Base-by-base conservation (phyloP, 1,140 invertebrate genomes). In the Drosophila eugracilis region DNA sequence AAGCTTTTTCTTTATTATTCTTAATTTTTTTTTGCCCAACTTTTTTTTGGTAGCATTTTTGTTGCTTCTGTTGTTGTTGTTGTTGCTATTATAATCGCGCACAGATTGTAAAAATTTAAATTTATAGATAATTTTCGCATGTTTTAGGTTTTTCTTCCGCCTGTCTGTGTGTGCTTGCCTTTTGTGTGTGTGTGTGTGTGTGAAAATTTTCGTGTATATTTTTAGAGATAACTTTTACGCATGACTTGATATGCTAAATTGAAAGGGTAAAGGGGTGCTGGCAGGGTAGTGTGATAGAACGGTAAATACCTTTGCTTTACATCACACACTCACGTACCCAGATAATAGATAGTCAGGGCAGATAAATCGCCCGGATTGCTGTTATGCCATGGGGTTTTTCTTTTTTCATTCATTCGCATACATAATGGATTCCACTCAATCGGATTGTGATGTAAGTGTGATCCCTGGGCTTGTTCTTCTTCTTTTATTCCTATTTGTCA, bases 111-210 rank as follows among this genome's bases (percentile, higher is more conserved):
- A 86, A 85, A 86, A 81, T 86, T 86, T 88, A 81, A 88, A 86
- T 88, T 86, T 86, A 88, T 86, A 86, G 81, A 86, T 86, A 81
- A 86, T 86, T 86, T 85, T 86, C 81, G 81, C 81, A 85, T 86
- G 77, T 86, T 86, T 85, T 86, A 74, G 76, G 60, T 76, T 55
- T 78, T 84, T 78, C 36, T 36, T 78, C 34, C 39, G n/a, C 32
- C 47, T 32, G 45, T 55, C 42, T 44, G 52, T 47, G 30, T 48
- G 52, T 47, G n/a, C n/a, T n/a, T n/a, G n/a, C n/a, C n/a, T n/a
- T n/a, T n/a, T n/a, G 36, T 45, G 39, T 54, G 42, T 42, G 41
- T 49, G 15, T 15, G 9, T 50, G 30, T 60, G 21, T 69, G 48
- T 54, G 50, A 52, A 30, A 58, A 54, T 59, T 78, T 52, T 79